Base-by-base conservation (phyloP, 2,888 invertebrate genomes). In the Mimumesa dahlbomi region DNA sequence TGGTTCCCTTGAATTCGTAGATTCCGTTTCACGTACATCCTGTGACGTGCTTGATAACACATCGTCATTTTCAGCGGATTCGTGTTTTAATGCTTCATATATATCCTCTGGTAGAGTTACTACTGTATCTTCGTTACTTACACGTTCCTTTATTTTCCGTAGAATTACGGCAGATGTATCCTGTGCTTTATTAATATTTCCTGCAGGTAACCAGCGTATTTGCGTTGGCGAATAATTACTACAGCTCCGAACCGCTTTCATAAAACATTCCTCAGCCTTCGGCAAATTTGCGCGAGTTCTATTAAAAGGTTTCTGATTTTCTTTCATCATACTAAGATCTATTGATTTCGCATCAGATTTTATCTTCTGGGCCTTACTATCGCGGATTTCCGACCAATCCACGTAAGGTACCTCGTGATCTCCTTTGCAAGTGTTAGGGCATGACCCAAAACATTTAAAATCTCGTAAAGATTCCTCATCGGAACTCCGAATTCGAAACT, bases 201-300 rank as follows among this genome's bases (percentile, higher is more conserved):
- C 74, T n/a, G 46, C 57, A 11, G 43, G 5, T 19, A 66, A 43
- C 76, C 76, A 79, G n/a, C 18, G 18, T 38, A 71, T 61, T 71
- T 68, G 11, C 34, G 25, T 2, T 16, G 13, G n/a, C 40, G 50
- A 21, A 31, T 31, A 67, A 45, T 63, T 34, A 9, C 38, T 38
- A 42, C 57, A 66, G 14, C 42, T 71, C 22, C 16, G 19, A 11
- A 75, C 53, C 18, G 54, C 53, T 42, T 50, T 49, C 13, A 61
- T 4, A 52, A 71, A 73, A 49, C 38, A 59, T 31, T n/a, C 67
- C 18, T 66, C 43, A 16, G 61, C 36, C 11, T 29, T 31, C 7
- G 40, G 19, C 13, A 58, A 11, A 19, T 36, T 22, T 1, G 22
- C 14, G 6, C 43, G n/a, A n/a, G 25, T n/a, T 21, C 53, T 22